Conservation (phyloP, 2,113 vertebrate species). For the Petrocephalus microphthalmus region DNA sequence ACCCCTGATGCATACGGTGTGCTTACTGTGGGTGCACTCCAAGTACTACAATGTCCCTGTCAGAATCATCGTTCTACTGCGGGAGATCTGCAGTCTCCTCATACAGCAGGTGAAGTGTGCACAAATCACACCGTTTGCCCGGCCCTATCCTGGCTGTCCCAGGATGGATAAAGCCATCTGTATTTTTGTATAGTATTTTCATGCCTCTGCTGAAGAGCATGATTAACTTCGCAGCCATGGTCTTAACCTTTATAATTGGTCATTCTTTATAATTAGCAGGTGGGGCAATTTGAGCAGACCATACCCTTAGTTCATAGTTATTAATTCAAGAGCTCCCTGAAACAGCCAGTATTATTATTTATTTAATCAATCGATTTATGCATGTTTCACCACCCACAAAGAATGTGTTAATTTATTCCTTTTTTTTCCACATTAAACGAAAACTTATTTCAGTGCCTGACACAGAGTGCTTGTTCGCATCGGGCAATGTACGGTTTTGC, state of each 20-base stretch:
- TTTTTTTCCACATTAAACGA: background rate
- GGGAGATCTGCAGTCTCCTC: constrained; percentile 82
- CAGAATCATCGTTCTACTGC: constrained; percentile 74
- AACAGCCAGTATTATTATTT: constrained; percentile 4
- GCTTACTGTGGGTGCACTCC: constrained; percentile 77
- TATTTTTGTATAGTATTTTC: background rate
- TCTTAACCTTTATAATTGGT: constrained; percentile 7
- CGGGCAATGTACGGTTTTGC: background rate
- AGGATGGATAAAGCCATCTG: background rate
- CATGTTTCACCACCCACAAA: background rate
- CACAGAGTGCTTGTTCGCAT: background rate
- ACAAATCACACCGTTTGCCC: background rate
- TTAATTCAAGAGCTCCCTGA: constrained; percentile 17
- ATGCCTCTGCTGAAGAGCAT: background rate
- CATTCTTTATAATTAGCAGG: constrained; percentile 16
- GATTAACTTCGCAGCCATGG: constrained; percentile 13
- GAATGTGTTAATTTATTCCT: background rate
- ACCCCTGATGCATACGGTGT: constrained; percentile 76
- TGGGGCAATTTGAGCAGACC: constrained; percentile 4
- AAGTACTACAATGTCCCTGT: constrained; percentile 65
- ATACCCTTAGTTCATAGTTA: constrained; percentile 11
- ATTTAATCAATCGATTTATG: background rate
- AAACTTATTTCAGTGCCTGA: background rate
- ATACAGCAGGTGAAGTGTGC: constrained; percentile 72
- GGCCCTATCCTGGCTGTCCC: background rate